These are phyloP conservation scores for Heliconius nattereri DNA, from an alignment of 1,140 invertebrate genomes.

Conservation along the genomic window DNA sequence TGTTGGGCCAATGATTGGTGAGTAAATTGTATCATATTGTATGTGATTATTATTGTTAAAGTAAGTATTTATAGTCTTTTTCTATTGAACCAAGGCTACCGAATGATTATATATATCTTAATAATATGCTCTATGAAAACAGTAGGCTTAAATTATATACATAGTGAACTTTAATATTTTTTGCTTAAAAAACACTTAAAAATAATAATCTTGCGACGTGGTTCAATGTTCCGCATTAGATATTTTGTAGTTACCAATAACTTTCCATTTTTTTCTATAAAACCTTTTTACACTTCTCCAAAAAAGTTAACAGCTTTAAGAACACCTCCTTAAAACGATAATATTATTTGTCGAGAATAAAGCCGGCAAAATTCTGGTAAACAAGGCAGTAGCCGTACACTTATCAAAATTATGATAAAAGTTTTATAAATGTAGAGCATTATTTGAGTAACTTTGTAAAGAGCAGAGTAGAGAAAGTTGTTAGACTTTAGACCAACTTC, in stretches of 20 bases:
- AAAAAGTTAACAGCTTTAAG: neutral
- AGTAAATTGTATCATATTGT: conserved; percentile 29
- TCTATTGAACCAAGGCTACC: too few species aligned
- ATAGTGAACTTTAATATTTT: too few species aligned
- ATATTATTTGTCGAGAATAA: conserved; percentile 3
- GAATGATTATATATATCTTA: too few species aligned
- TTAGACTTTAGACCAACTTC: conserved; percentile 46
- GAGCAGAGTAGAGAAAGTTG: conserved; percentile 40
- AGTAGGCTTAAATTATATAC: too few species aligned
- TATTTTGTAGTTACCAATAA: neutral
- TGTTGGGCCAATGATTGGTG: conserved; percentile 74
- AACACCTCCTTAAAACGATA: neutral
- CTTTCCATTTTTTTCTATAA: neutral
- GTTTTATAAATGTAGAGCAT: conserved; percentile 36
- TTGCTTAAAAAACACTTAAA: too few species aligned
- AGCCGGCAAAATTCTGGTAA: conserved; percentile 6
- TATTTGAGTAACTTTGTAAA: conserved; percentile 36
- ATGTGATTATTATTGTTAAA: too few species aligned
- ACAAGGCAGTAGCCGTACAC: conserved; percentile 19
- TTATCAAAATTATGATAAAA: conserved; percentile 40
- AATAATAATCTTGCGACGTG: neutral
- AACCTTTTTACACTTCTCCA: neutral
- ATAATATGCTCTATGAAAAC: too few species aligned
- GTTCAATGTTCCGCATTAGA: neutral
- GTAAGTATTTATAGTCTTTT: too few species aligned